Percentiles rank a stretch among this genome's conserved stretches.
phyloP scores from a whole-genome alignment of 2,797 vertebrate genomes.

The Carcharodon carcharias region DNA sequence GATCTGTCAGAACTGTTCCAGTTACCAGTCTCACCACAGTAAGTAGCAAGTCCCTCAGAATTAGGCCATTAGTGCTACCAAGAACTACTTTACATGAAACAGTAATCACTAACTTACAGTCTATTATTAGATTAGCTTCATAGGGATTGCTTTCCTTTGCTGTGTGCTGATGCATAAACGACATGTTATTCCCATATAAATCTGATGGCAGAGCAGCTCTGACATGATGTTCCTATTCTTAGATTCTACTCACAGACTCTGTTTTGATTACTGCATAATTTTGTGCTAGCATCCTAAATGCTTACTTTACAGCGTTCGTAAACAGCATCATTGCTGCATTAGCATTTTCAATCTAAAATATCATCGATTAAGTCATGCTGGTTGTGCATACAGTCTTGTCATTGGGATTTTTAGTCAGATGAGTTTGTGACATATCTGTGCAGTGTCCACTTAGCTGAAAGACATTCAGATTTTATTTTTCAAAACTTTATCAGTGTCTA shows the following conservation, averaged over 20 bases:
- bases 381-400: not conserved
- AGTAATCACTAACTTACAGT: conserved; percentile 62
- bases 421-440: not conserved
- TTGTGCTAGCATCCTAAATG: conserved; percentile 26
- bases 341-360: conserved; percentile 30
- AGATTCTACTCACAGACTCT: conserved; percentile 57
- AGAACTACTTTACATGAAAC: conserved; percentile 59
- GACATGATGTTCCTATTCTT: conserved; percentile 57
- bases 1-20: conserved; percentile 46
- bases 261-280: conserved; percentile 55
- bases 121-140: conserved; percentile 68
- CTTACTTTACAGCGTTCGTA: not conserved
- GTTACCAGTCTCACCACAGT: conserved; percentile 56
- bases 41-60: conserved; percentile 52
- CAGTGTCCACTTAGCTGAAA: not conserved
- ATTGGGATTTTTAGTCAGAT: not conserved
- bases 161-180: conserved; percentile 65
- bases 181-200: conserved; percentile 66
- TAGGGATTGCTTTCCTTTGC: conserved; percentile 60
- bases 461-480: not conserved
- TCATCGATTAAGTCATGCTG: not conserved
- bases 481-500: not conserved
- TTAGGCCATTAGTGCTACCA: conserved; percentile 58
- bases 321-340: not conserved
- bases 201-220: conserved; percentile 57